phyloP scores from a whole-genome alignment of 2,113 vertebrate genomes.

The Dicaeum eximium region DNA sequence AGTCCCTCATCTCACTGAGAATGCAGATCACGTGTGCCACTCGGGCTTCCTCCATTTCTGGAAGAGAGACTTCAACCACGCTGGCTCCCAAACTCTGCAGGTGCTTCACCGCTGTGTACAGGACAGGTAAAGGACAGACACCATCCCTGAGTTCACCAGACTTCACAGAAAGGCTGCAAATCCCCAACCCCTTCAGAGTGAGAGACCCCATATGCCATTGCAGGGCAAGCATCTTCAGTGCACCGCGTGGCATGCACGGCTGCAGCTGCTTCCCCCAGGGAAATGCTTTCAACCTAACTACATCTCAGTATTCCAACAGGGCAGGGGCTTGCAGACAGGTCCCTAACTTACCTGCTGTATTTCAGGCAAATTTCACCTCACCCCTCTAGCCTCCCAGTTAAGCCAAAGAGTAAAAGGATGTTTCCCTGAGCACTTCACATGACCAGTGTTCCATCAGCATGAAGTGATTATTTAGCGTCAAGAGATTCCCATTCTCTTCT shows the following conservation, averaged over 20 bases:
- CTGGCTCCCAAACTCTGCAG: slow-evolving; percentile 55
- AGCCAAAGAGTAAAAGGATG: neutral
- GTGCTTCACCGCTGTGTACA: slow-evolving; percentile 38
- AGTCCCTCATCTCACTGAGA: slow-evolving; percentile 66
- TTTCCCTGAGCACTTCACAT: neutral
- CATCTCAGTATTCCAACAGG: neutral
- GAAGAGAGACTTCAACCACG: slow-evolving; percentile 52
- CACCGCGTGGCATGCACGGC: fast-evolving
- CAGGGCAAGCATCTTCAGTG: neutral
- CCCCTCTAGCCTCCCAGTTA: neutral
- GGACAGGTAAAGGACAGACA: neutral
- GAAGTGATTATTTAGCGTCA: neutral
- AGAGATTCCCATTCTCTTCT: neutral
- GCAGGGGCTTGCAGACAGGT: neutral
- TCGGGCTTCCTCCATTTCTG: slow-evolving; percentile 55
- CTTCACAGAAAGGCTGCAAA: neutral
- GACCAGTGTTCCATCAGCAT: neutral
- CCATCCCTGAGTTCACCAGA: neutral
- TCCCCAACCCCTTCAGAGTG: neutral
- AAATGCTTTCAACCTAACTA: neutral
- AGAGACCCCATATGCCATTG: neutral
- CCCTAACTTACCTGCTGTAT: neutral
- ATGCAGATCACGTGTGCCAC: slow-evolving; percentile 55
- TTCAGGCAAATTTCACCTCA: neutral
- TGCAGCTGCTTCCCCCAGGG: neutral